Base-by-base conservation (phyloP, 2,797 vertebrate genomes). In the Enoplosus armatus region DNA sequence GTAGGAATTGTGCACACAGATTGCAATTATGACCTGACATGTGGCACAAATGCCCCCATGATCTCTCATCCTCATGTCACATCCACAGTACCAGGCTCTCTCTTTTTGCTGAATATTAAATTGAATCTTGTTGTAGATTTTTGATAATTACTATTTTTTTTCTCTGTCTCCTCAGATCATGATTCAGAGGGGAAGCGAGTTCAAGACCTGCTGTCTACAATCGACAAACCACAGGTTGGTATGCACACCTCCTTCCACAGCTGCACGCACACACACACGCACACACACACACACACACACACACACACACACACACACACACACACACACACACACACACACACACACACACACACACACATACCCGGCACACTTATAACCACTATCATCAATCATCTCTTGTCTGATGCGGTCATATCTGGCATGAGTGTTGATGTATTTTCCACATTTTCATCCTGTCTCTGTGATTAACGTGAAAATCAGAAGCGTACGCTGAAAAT, bases 161-260 rank as follows among this genome's bases (percentile, higher is more conserved):
- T 56, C 12, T 60, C 27, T 77, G 76, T 85, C 88, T 82, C 82
- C 78, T 67, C 95, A 99, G 98, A 99, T 91, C 98, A 97, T 87
- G 98, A 99, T 90, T 96, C 96, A 77, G 98, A 99, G 94, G 95
- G 95, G 72, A 99, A 98, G 92, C 96, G 96, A 66, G 94, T 98
- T 92, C 97, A 98, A 94, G 98, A 99, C 90, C 93, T 98, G 95
- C 96, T 99, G 94, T 98, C 97, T 82, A 94, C 96, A 93, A 98
- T 99, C 89, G 98, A 98, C 92, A 99, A 97, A 92, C 97, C 97
- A 93, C 97, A 98, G 97, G 98, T 98, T 94, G 72, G 97, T 96
- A 85, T 66, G 77, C 81, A 29, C 27, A 58, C 47, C 45, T 43
- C 68, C 79, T 33, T 43, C 37, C 74, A 59, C 67, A 10, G 43